These are phyloP conservation scores for Myopa tessellatipennis DNA, from an alignment of 2,888 invertebrate species.

Conservation along the genomic window DNA sequence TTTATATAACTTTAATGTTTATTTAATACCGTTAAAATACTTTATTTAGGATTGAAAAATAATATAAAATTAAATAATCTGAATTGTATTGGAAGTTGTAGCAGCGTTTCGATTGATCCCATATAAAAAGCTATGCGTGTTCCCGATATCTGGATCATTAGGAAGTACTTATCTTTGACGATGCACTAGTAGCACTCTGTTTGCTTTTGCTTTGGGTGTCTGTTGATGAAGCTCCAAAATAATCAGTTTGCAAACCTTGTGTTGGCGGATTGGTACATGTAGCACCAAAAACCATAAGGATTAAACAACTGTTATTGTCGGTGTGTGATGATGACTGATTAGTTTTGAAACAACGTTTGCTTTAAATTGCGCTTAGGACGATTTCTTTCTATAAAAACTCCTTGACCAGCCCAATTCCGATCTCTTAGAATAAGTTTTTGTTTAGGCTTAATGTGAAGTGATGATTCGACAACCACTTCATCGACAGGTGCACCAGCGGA, in stretches of 20 bases:
- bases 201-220: constrained; percentile 49
- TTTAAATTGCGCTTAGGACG: constrained; percentile 57
- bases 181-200: too few relatives aligned
- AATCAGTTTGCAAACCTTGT: constrained; percentile 64
- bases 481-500: constrained; percentile 63
- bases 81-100: too few relatives aligned
- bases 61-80: too few relatives aligned
- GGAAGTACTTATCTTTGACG: too few relatives aligned
- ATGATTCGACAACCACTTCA: constrained; percentile 70
- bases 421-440: constrained; percentile 47
- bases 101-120: too few relatives aligned
- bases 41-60: too few relatives aligned
- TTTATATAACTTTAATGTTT: constrained; percentile 54
- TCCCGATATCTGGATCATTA: too few relatives aligned
- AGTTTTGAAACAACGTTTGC: constrained; percentile 20
- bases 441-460: constrained; percentile 68
- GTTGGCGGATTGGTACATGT: constrained; percentile 64
- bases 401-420: constrained; percentile 46
- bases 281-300: constrained; percentile 49
- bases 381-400: constrained; percentile 48
- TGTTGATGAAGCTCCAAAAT: constrained; percentile 66
- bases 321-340: background rate
- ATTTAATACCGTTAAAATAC: too few relatives aligned
- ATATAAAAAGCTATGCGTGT: too few relatives aligned
- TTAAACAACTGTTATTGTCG: constrained; percentile 58